phyloP scores from a whole-genome alignment of 2,797 vertebrate species.

The Melanogrammus aeglefinus region DNA sequence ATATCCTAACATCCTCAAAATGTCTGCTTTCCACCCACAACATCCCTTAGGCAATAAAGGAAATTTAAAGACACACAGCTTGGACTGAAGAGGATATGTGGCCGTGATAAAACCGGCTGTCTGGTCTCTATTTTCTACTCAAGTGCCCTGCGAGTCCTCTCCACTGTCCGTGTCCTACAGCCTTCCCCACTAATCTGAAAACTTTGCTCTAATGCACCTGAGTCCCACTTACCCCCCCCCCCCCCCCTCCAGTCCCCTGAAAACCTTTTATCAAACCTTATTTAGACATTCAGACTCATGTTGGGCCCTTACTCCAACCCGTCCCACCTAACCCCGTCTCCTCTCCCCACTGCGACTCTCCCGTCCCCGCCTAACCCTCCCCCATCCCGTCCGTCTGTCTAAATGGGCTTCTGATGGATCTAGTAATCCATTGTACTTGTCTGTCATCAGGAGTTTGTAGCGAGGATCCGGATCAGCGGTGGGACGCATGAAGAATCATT shows the following conservation, averaged over 20 bases:
- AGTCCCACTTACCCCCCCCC: constrained; percentile 8
- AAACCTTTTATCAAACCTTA: constrained; percentile 43
- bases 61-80: background rate
- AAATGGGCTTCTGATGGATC: background rate
- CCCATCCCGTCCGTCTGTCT: constrained; percentile 32
- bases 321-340: constrained; percentile 41
- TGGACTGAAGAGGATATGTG: background rate
- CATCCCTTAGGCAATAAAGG: background rate
- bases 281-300: constrained; percentile 63
- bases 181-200: background rate
- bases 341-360: background rate
- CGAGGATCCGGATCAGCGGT: too few species aligned
- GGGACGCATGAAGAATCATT: background rate
- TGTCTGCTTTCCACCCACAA: background rate
- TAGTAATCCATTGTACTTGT: background rate
- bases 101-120: background rate
- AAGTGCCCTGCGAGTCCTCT: background rate
- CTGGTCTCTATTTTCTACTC: background rate
- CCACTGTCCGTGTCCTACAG: background rate
- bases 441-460: too few species aligned
- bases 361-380: constrained; percentile 43
- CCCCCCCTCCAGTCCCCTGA: constrained; percentile 21
- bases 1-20: constrained; percentile 58
- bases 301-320: constrained; percentile 52
- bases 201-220: background rate